Conservation (phyloP, 2,888 invertebrate genomes). For the Cyaniris semiargus region DNA sequence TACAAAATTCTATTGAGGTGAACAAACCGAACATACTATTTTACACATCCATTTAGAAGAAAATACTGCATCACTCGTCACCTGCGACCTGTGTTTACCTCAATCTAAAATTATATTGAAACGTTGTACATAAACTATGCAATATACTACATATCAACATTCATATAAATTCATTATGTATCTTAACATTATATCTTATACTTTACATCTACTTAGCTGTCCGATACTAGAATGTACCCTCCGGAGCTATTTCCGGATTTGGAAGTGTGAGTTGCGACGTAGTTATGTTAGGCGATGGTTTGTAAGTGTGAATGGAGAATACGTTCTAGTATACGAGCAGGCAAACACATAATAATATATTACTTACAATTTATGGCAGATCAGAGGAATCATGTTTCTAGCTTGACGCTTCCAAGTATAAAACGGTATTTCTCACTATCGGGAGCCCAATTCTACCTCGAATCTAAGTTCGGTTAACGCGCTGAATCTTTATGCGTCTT, state of each 20-base stretch:
- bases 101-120: conserved; percentile 27
- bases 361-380: conserved; percentile 29
- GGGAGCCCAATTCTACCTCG: neutral
- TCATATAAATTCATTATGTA: conserved; percentile 33
- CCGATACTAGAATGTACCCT: conserved; percentile 13
- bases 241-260: neutral
- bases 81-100: conserved; percentile 11
- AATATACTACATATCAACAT: conserved; percentile 38
- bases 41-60: neutral
- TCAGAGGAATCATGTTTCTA: conserved; percentile 30
- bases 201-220: conserved; percentile 10
- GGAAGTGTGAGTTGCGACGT: neutral
- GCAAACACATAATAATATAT: conserved; percentile 27
- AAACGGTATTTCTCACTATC: neutral
- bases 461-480: neutral
- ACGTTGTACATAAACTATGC: conserved; percentile 28
- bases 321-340: neutral
- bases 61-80: conserved; percentile 8
- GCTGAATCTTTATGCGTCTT: neutral
- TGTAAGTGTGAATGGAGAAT: neutral
- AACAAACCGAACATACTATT: neutral
- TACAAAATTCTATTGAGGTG: conserved; percentile 29
- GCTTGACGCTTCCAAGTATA: conserved; percentile 25
- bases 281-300: neutral
- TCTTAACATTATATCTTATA: conserved; percentile 25